Percentiles rank a stretch among this genome's conserved stretches.
phyloP scores from a whole-genome alignment of 2,797 vertebrate genomes.

The Protosalanx chinensis region DNA sequence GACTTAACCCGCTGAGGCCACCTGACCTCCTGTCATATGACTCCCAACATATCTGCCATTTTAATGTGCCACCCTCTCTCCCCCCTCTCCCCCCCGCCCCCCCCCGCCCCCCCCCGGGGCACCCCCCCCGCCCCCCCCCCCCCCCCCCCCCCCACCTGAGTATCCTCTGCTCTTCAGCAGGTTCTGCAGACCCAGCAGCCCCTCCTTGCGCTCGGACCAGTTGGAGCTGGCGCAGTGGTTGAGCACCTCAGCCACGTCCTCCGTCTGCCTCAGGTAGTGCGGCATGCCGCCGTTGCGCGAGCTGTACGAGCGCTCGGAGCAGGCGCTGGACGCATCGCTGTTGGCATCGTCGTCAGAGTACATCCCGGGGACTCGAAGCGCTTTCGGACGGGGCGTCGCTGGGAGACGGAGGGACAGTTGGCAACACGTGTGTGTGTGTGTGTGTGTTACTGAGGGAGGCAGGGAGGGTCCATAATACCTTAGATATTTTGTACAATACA shows the following conservation, averaged over 20 bases:
- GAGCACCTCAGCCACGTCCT: constrained; percentile 95
- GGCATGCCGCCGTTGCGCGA: constrained; percentile 91
- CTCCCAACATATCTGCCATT: too few relatives aligned
- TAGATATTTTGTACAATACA: too few relatives aligned
- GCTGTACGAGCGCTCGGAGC: constrained; percentile 92
- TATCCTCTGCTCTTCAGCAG: constrained; percentile 83
- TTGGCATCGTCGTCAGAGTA: constrained; percentile 94
- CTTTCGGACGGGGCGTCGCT: constrained; percentile 85
- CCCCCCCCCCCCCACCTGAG: constrained; percentile 84
- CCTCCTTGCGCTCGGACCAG: constrained; percentile 97
- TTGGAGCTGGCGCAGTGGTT: constrained; percentile 99
- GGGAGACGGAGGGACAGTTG: background rate
- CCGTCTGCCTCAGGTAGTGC: constrained; percentile 90
- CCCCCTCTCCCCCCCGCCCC: too few relatives aligned
- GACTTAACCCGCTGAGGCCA: too few relatives aligned
- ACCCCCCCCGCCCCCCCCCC: too few relatives aligned
- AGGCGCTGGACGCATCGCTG: constrained; percentile 93
- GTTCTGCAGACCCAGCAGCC: constrained; percentile 88
- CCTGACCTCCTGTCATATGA: too few relatives aligned
- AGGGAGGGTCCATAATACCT: too few relatives aligned
- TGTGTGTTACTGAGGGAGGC: background rate
- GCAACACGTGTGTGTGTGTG: background rate
- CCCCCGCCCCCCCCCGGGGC: too few relatives aligned
- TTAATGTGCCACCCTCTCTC: too few relatives aligned
- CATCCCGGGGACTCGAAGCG: constrained; percentile 89